Conservation (phyloP, 2,113 vertebrate genomes). For the Acrocephalus arundinaceus region DNA sequence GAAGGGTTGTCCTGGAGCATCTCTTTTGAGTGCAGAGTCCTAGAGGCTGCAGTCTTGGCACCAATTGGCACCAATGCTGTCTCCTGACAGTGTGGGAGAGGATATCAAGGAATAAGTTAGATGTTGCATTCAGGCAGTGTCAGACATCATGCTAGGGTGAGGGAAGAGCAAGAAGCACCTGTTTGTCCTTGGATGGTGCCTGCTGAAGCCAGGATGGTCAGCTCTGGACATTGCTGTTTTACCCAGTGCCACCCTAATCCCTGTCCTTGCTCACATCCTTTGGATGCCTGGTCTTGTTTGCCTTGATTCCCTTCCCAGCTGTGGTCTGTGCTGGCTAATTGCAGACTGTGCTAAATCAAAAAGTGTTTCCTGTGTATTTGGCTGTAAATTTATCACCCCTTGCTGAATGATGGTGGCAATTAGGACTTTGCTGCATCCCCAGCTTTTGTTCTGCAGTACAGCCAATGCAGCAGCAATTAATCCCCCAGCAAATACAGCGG, state of each 20-base stretch:
- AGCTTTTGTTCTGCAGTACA: neutral
- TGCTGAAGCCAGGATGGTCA: neutral
- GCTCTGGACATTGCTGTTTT: neutral
- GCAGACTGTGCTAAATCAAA: neutral
- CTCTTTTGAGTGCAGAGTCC: neutral
- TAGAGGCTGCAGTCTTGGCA: neutral
- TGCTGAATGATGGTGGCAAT: neutral
- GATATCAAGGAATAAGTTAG: neutral
- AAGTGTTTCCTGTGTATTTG: neutral
- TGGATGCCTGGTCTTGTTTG: neutral
- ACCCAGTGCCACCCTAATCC: neutral
- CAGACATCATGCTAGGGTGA: neutral
- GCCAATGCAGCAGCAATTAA: slow-evolving; percentile 37
- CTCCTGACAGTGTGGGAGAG: neutral
- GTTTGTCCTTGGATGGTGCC: neutral
- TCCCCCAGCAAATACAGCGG: neutral
- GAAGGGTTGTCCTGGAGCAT: neutral
- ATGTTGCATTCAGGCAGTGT: neutral
- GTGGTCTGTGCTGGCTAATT: neutral
- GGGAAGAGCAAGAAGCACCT: neutral
- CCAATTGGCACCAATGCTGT: neutral
- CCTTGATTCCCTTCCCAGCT: neutral
- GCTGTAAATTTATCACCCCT: slow-evolving; percentile 19
- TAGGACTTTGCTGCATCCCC: neutral
- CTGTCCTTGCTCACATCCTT: neutral